Conservation (phyloP, 2,113 vertebrate genomes). For the Actenoides lindsayi region DNA sequence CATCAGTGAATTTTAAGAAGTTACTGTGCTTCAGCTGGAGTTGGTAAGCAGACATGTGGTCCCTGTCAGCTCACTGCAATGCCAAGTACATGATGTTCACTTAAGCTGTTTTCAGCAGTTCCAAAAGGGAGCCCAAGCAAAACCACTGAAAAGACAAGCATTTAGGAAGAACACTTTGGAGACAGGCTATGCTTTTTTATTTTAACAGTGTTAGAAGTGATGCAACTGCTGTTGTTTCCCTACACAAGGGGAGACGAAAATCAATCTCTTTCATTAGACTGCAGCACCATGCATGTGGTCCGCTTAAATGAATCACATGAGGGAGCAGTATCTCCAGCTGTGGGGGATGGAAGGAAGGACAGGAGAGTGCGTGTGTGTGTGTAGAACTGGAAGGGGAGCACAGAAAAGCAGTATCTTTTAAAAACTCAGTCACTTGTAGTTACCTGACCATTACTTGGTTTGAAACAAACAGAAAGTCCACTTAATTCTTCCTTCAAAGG, state of each 20-base stretch:
- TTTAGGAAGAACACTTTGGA: background rate
- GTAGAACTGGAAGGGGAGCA: background rate
- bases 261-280: background rate
- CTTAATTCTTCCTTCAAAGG: background rate
- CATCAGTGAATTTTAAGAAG: background rate
- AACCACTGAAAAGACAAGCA: background rate
- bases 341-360: background rate
- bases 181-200: background rate
- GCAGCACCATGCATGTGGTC: background rate
- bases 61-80: background rate
- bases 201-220: background rate
- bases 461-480: background rate
- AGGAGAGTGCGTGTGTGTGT: background rate
- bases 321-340: background rate
- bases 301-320: background rate
- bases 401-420: background rate
- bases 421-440: background rate
- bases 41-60: slow-evolving; percentile 17
- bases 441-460: background rate
- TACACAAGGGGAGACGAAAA: background rate
- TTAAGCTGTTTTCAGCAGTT: background rate
- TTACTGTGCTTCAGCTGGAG: background rate
- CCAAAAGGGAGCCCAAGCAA: slow-evolving; percentile 9
- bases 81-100: slow-evolving; percentile 12
- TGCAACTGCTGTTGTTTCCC: background rate